phyloP scores from a whole-genome alignment of 2,797 vertebrate genomes.

The Megalops cyprinoides region DNA sequence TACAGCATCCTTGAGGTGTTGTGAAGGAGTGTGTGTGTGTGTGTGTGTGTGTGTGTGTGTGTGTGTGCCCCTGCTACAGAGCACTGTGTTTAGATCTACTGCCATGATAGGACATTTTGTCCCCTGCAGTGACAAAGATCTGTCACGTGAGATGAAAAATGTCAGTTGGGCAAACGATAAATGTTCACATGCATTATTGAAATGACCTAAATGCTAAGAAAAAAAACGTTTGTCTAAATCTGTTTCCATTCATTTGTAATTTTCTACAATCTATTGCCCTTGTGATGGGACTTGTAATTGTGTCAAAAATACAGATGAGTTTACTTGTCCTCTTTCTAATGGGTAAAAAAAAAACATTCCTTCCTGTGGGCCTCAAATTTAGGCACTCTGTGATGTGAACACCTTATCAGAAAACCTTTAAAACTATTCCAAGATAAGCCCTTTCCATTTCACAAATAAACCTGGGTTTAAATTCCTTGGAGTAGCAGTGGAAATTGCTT shows the following conservation, averaged over 20 bases:
- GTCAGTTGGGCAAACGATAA: not conserved
- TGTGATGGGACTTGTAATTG: too few species aligned
- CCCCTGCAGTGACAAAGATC: not conserved
- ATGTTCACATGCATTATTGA: not conserved
- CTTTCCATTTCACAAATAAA: slow-evolving; percentile 4
- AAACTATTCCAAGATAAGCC: not conserved
- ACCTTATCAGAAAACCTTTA: not conserved
- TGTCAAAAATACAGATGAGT: too few species aligned
- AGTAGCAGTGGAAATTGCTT: slow-evolving; percentile 11
- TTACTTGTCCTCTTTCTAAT: not conserved
- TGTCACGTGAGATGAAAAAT: not conserved
- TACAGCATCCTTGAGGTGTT: not conserved
- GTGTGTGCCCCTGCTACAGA: too few species aligned
- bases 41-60: not conserved
- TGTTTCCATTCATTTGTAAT: not conserved
- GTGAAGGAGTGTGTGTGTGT: not conserved
- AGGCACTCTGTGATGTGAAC: not conserved
- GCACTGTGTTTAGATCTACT: not conserved
- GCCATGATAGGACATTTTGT: not conserved
- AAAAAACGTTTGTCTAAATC: not conserved
- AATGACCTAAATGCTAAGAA: not conserved
- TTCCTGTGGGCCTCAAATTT: slow-evolving; percentile 2
- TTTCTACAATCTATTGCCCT: too few species aligned
- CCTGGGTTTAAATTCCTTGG: slow-evolving; percentile 4
- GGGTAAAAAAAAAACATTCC: not conserved